phyloP scores from a whole-genome alignment of 2,113 vertebrate genomes.

The Microcebus ravelobensis region DNA sequence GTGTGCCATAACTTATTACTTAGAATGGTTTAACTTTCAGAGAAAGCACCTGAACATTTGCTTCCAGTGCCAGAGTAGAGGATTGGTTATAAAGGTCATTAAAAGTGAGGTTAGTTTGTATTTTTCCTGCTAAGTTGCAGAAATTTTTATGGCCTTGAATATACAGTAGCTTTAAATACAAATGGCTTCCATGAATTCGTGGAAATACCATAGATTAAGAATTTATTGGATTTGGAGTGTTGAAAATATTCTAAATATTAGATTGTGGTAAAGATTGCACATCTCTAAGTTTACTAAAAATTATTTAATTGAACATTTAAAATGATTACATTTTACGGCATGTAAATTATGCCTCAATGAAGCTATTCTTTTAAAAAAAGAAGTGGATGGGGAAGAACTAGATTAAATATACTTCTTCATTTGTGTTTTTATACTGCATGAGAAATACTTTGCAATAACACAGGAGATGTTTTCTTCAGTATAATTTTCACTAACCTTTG shows the following conservation, averaged over 20 bases:
- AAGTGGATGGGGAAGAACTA: background rate
- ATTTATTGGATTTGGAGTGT: slow-evolving; percentile 30
- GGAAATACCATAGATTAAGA: slow-evolving; percentile 48
- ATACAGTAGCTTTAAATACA: slow-evolving; percentile 33
- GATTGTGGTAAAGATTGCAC: background rate
- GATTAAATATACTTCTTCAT: slow-evolving; percentile 54
- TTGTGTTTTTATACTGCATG: slow-evolving; percentile 40
- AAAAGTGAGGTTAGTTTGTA: slow-evolving; percentile 79
- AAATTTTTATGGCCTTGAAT: slow-evolving; percentile 68
- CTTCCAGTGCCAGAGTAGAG: slow-evolving; percentile 66
- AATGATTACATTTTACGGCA: slow-evolving; percentile 30
- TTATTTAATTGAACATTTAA: slow-evolving; percentile 18
- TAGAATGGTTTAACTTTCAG: slow-evolving; percentile 84
- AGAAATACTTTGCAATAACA: slow-evolving; percentile 79
- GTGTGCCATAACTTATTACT: slow-evolving; percentile 82
- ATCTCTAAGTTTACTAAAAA: slow-evolving; percentile 16
- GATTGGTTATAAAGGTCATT: slow-evolving; percentile 77
- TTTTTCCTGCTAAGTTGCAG: slow-evolving; percentile 80
- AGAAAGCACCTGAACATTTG: slow-evolving; percentile 75
- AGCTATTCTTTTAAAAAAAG: slow-evolving; percentile 20
- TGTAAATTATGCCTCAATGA: background rate
- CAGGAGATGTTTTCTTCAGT: slow-evolving; percentile 85
- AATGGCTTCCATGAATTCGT: slow-evolving; percentile 49
- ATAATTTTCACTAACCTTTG: slow-evolving; percentile 94
- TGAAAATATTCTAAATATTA: slow-evolving; percentile 57